Evolutionary conservation across 2,797 vertebrate genomes (phyloP).

Genomic region (Chlorospingus flavigularis): DNA sequence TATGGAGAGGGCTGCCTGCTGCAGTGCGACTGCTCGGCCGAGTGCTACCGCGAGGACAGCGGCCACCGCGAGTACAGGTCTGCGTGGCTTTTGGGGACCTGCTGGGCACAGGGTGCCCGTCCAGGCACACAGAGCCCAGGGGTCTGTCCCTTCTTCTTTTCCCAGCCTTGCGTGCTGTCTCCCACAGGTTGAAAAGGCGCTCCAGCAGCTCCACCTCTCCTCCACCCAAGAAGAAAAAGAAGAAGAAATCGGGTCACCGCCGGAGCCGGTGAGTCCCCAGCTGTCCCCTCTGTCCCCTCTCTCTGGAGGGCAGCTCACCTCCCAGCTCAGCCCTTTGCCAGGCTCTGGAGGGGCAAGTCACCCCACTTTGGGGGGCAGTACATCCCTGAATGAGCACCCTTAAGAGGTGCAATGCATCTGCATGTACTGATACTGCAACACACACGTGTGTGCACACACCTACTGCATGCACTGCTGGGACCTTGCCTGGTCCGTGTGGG

Average conservation of each 20-base stretch:
- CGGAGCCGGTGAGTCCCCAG: constrained; percentile 86
- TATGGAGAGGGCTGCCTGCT: constrained; percentile 80
- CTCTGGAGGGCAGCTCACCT: not conserved
- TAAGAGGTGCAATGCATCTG: not conserved
- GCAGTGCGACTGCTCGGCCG: constrained; percentile 80
- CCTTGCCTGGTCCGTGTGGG: not conserved
- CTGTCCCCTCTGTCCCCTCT: not conserved
- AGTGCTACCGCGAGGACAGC: constrained; percentile 79
- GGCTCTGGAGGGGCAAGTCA: not conserved
- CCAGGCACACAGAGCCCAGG: not conserved
- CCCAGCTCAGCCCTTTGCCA: not conserved
- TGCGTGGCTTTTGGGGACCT: accelerated
- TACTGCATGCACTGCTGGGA: not conserved
- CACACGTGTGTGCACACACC: accelerated
- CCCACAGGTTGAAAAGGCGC: constrained; percentile 77
- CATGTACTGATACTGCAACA: not conserved
- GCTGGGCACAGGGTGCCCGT: accelerated
- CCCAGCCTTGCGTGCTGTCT: not conserved
- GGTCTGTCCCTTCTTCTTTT: not conserved
- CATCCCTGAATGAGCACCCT: not conserved
- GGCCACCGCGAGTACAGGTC: constrained; percentile 87
- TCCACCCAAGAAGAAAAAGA: constrained; percentile 96
- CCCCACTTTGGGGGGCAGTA: accelerated
- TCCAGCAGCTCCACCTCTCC: constrained; percentile 94
- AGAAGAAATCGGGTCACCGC: constrained; percentile 92